Base-by-base conservation (phyloP, 2,888 invertebrate species). In the Myopa tessellatipennis region DNA sequence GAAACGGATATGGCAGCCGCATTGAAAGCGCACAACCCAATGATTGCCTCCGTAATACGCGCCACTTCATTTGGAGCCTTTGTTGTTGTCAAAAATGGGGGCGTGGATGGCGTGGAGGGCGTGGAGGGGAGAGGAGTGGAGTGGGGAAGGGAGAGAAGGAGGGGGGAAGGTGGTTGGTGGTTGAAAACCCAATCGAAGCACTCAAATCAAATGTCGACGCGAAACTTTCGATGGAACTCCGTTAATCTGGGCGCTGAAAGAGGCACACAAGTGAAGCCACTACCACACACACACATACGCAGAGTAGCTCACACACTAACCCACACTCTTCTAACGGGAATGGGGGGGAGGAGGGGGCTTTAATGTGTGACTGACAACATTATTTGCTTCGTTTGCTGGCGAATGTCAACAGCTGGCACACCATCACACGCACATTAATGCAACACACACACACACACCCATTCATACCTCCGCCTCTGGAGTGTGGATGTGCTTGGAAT, bases 331-430 rank as follows among this genome's bases (percentile, higher is more conserved):
- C 26, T 26, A 26, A 26, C 26, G 26, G 26, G 26, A 2, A 26
- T 1, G 26, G 26, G 26, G 2, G 26, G 26, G 26, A 2, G 26
- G 26, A 26, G 12, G 67, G 18, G 26, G 38, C 68, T 73, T 68
- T 73, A 73, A 77, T 73, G 77, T 77, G 68, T 68, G 77, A 63
- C 77, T 77, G 76, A 70, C 76, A 76, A 65, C 77, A 77, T 77
- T 73, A 77, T 58, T 77, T 73, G 77, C 77, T 77, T 73, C 77
- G 77, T 77, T 77, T 77, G 68, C 73, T 68, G 14, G 50, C 45
- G 68, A 77, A 73, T 73, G 77, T 77, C 73, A 73, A 67, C 76
- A 71, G 69, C 63, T 76, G 40, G 76, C 40, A 18, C 60, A 61
- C 55, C 14, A 18, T 4, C 61, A 16, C n/a, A 18, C 60, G 18